Evolutionary conservation across 1,140 invertebrate genomes (phyloP).

Genomic region (Drosophila watanabei): DNA sequence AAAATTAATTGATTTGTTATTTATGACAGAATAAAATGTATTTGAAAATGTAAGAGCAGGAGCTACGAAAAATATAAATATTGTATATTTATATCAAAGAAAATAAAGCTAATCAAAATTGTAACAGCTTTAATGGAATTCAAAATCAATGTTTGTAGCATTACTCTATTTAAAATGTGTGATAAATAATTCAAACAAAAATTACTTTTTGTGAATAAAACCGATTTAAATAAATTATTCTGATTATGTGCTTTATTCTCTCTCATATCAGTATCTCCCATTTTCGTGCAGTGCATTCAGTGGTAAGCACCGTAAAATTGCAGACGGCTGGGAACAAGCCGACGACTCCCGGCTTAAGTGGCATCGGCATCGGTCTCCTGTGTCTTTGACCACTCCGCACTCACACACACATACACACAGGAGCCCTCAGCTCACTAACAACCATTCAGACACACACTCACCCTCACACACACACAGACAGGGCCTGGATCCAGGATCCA

Average conservation of each 20-base stretch:
- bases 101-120: too few species aligned
- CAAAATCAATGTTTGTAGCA: too few species aligned
- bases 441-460: constrained; percentile 17
- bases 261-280: too few species aligned
- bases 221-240: too few species aligned
- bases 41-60: not conserved
- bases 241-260: too few species aligned
- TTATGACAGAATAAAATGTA: not conserved
- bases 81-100: too few species aligned
- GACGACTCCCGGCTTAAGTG: constrained; percentile 59
- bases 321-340: constrained; percentile 36
- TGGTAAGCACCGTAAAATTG: constrained; percentile 41
- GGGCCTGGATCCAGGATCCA: constrained; percentile 18
- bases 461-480: constrained; percentile 3
- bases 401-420: constrained; percentile 25
- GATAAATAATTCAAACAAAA: too few species aligned
- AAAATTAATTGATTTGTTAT: not conserved
- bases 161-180: too few species aligned
- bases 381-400: constrained; percentile 54
- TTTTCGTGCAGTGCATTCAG: not conserved
- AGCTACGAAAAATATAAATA: not conserved
- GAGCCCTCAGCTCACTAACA: constrained; percentile 14
- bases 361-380: constrained; percentile 45
- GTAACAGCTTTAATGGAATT: too few species aligned
- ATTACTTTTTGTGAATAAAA: too few species aligned